Evolutionary conservation across 92 coral and sea anemone species (phyloP).

Genomic region (Micromussa lordhowensis): DNA sequence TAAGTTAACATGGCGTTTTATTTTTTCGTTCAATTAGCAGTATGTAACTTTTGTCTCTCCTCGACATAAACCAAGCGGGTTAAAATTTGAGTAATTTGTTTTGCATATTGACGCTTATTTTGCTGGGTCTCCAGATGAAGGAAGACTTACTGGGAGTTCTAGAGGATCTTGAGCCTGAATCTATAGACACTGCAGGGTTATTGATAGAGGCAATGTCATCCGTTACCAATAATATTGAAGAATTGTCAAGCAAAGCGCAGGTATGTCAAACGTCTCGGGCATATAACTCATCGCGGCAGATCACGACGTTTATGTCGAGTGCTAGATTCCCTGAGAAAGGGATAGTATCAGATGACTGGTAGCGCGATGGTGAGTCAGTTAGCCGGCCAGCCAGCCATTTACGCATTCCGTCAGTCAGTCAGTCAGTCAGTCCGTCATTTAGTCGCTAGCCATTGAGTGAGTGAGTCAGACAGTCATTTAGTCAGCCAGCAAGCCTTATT

Average conservation of each 20-base stretch:
- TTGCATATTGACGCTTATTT: background rate
- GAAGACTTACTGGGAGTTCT: constrained; percentile 24
- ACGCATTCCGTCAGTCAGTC: background rate
- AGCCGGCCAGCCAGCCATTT: background rate
- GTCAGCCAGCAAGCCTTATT: background rate
- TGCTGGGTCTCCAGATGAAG: background rate
- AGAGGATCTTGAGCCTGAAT: constrained; percentile 29
- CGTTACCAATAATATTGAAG: constrained; percentile 42
- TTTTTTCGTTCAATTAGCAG: too few species aligned
- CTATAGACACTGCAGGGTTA: constrained; percentile 43
- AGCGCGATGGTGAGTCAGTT: background rate
- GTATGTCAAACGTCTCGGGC: constrained; percentile 9
- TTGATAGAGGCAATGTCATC: constrained; percentile 53
- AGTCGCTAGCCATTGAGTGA: background rate
- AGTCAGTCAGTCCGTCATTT: background rate
- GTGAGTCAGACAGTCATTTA: background rate
- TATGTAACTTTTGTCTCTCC: too few species aligned
- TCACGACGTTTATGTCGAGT: background rate
- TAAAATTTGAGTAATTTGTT: background rate
- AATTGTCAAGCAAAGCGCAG: constrained; percentile 56
- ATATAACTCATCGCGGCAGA: background rate
- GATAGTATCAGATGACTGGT: background rate
- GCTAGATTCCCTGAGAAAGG: background rate
- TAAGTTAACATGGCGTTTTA: too few species aligned
- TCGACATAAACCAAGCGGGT: background rate